phyloP scores from a whole-genome alignment of 2,113 vertebrate species.

The Tetrao urogallus region DNA sequence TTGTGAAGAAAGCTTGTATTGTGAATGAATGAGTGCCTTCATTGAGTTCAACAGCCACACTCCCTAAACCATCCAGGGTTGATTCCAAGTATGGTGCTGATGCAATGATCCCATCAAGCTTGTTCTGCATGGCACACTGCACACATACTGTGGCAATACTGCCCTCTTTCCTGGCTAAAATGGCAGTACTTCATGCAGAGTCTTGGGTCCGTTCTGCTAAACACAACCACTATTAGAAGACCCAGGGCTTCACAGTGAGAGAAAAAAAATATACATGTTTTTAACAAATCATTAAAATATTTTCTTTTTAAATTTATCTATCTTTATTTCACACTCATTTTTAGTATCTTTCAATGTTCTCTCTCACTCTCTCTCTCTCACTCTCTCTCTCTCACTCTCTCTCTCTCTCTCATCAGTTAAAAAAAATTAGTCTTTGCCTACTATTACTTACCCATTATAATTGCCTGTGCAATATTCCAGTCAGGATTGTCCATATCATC shows the following conservation, averaged over 20 bases:
- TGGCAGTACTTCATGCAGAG: not conserved
- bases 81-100: accelerated
- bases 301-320: not conserved
- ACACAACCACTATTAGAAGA: not conserved
- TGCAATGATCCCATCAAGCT: accelerated
- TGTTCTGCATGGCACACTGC: accelerated
- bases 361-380: not conserved
- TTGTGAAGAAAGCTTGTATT: not conserved
- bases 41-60: accelerated
- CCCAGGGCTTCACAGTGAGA: not conserved
- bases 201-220: not conserved
- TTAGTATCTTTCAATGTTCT: not conserved
- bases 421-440: not conserved
- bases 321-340: accelerated
- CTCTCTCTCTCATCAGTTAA: not conserved
- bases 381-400: not conserved
- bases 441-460: not conserved
- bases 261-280: not conserved
- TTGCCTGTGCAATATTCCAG: not conserved
- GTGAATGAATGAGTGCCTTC: accelerated
- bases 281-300: not conserved
- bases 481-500: not conserved
- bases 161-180: not conserved
- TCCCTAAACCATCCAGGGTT: not conserved
- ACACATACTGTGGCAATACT: not conserved